phyloP scores from a whole-genome alignment of 2,113 vertebrate genomes.

The Zosterops hypoxanthus region DNA sequence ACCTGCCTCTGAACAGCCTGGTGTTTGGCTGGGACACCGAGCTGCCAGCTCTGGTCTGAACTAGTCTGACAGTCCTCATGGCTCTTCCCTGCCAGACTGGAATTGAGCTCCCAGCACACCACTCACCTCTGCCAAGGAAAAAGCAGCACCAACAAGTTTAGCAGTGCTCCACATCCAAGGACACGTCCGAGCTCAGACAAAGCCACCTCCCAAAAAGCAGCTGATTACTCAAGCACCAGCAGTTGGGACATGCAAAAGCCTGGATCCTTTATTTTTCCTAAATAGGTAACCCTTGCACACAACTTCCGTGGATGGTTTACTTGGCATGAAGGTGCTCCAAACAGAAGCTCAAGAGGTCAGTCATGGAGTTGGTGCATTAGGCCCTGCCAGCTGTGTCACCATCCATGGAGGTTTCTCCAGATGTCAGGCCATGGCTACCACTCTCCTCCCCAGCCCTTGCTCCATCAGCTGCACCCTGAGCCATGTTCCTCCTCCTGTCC shows the following conservation, averaged over 20 bases:
- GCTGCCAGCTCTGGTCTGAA: neutral
- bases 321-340: neutral
- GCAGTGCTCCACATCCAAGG: neutral
- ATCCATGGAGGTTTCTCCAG: neutral
- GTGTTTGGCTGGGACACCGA: neutral
- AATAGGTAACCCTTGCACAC: neutral
- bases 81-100: neutral
- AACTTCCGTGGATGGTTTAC: neutral
- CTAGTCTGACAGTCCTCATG: neutral
- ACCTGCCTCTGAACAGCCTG: neutral
- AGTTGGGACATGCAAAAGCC: neutral
- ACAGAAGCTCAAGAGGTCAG: neutral
- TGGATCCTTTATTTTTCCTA: neutral
- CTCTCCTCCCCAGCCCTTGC: neutral
- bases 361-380: accelerated
- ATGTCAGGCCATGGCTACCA: neutral
- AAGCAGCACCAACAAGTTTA: neutral
- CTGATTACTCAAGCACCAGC: neutral
- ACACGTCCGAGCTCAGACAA: neutral
- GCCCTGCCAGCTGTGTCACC: neutral
- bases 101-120: neutral
- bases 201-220: neutral
- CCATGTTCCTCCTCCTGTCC: neutral
- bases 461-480: neutral
- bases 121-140: neutral